Conservation (phyloP, 2,888 invertebrate genomes). For the Marronus borbonicus region DNA sequence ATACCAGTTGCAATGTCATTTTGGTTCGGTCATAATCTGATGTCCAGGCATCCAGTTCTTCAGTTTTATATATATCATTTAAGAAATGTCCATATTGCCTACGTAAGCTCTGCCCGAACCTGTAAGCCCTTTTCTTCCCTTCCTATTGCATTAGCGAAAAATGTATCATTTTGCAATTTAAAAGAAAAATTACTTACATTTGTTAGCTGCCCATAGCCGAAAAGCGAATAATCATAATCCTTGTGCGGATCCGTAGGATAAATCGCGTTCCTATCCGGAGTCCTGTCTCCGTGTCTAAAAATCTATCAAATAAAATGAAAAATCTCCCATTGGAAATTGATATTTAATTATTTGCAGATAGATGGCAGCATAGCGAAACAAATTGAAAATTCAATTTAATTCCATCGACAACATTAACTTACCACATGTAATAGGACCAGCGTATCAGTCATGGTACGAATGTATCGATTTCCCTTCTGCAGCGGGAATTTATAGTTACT, state of each 20-base stretch:
- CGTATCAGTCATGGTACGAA: constrained; percentile 41
- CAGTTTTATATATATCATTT: constrained; percentile 72
- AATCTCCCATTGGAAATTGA: constrained; percentile 7
- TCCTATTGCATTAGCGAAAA: constrained; percentile 21
- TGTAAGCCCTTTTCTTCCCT: constrained; percentile 65
- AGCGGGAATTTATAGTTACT: constrained; percentile 28
- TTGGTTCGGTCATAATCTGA: constrained; percentile 80
- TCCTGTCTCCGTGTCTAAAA: constrained; percentile 82
- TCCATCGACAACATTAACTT: constrained; percentile 14
- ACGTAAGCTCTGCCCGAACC: constrained; percentile 76
- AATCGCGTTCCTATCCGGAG: constrained; percentile 74
- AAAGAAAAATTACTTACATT: constrained; percentile 71
- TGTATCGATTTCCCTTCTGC: constrained; percentile 14
- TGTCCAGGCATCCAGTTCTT: constrained; percentile 74
- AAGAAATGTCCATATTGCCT: constrained; percentile 75
- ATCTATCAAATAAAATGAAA: constrained; percentile 69
- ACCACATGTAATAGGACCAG: constrained; percentile 46
- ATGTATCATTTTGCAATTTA: not conserved
- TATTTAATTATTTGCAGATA: not conserved
- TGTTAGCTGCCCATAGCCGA: constrained; percentile 83
- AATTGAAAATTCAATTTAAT: not conserved
- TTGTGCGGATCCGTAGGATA: constrained; percentile 79
- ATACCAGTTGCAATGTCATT: constrained; percentile 77
- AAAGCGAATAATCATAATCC: constrained; percentile 77
- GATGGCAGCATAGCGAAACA: constrained; percentile 3